A percentile compares a stretch with the other conserved stretches of the same genome.
phyloP scores from a whole-genome alignment of 2,888 invertebrate genomes.

The Clunio marinus region DNA sequence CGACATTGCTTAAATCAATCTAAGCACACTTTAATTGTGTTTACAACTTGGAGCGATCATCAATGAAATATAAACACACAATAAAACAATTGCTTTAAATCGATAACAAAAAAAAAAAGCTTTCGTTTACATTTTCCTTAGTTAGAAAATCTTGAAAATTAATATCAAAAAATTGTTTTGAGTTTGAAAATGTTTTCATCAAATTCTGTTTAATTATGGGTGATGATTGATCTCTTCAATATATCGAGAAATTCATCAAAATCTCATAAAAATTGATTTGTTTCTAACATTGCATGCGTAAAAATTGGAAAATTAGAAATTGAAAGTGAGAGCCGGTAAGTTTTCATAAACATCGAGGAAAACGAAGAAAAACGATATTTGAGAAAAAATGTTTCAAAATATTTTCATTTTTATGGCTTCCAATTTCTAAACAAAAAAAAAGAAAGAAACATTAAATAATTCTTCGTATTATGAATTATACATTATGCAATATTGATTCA shows the following conservation, averaged over 20 bases:
- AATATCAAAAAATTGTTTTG: slow-evolving; percentile 29
- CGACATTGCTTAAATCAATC: not conserved
- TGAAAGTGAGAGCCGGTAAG: not conserved
- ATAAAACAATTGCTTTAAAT: slow-evolving; percentile 38
- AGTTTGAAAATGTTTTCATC: slow-evolving; percentile 26
- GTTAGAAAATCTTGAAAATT: slow-evolving; percentile 1
- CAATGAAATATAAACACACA: slow-evolving; percentile 16
- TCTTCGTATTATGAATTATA: too few species aligned
- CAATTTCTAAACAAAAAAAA: not conserved
- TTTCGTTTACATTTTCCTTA: slow-evolving; percentile 21
- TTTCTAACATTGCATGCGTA: not conserved
- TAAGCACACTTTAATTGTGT: not conserved
- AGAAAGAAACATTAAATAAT: too few species aligned
- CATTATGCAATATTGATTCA: too few species aligned
- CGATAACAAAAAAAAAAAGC: slow-evolving; percentile 9
- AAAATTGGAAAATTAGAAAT: not conserved
- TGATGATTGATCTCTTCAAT: slow-evolving; percentile 39
- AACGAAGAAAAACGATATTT: not conserved
- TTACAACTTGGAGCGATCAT: not conserved
- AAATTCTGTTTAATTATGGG: slow-evolving; percentile 30
- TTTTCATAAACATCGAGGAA: slow-evolving; percentile 15
- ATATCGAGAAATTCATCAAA: slow-evolving; percentile 33
- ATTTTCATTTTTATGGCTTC: slow-evolving; percentile 10
- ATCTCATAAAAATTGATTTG: slow-evolving; percentile 37
- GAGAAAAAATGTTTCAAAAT: not conserved